These are phyloP conservation scores for Cyrtorhinus lividipennis DNA, from an alignment of 1,140 invertebrate genomes.

Conservation along the genomic window DNA sequence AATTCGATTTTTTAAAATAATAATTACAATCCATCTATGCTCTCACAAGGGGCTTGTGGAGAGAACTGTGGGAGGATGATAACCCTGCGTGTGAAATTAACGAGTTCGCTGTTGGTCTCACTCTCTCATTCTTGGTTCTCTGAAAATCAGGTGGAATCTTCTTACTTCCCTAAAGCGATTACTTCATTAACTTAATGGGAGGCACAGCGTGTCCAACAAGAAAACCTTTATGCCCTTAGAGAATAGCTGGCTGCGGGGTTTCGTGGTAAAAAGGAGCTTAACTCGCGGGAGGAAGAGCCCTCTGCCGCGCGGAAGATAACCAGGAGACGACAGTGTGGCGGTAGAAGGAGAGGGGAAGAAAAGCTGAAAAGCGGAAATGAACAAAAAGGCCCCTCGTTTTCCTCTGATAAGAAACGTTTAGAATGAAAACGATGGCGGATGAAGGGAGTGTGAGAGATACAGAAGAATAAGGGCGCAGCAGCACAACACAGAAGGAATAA, in stretches of 20 bases:
- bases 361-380: slow-evolving; percentile 10
- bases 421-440: neutral
- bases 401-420: neutral
- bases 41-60: no score
- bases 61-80: no score
- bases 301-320: neutral
- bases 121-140: no score
- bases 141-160: neutral
- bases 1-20: no score
- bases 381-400: slow-evolving; percentile 14
- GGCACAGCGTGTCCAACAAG: neutral
- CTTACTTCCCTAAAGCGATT: neutral
- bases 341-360: no score
- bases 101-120: no score
- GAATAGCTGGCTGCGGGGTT: neutral
- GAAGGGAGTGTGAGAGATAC: neutral
- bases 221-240: neutral
- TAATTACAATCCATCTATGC: no score
- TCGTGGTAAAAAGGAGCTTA: neutral
- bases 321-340: neutral
- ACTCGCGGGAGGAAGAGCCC: neutral
- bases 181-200: neutral
- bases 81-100: no score
- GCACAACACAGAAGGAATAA: slow-evolving; percentile 3
- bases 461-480: slow-evolving; percentile 1